Evolutionary conservation across 1,140 invertebrate species (phyloP), one percentile per base, ranked within the genome.

Genomic region (Drosophila persimilis): DNA sequence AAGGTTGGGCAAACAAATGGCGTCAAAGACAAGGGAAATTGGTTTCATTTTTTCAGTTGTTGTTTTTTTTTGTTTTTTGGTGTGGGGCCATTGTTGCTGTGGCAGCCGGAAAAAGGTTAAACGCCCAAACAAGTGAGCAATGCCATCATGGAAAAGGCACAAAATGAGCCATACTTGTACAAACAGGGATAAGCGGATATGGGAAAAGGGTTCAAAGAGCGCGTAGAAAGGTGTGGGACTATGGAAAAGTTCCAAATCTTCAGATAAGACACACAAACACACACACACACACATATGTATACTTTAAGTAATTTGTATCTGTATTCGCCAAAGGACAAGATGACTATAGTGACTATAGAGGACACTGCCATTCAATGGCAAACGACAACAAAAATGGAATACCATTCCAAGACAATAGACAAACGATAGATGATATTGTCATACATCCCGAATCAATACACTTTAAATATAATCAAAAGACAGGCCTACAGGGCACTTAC

Each of bases 1-100:
- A 80, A 77, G 77, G 81, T 80, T 86, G 61, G 51, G 77, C 80
- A 85, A 80, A 80, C 77, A 86, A 86, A 84, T 80, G 69, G 80
- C 80, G 77, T 77, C 77, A 80, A 73, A 80, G 80, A 80, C 77
- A 83, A 84, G 80, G 80, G 67, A 77, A 69, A 80, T 73, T 65
- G 66, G 72, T 73, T 69, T 58, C 50, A 73, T 65, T 70, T 60
- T 71, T 78, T 57, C 35, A 39, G 35, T 39, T 39, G 35, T 39
- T 39, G 11, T 9, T 4, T 39, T 4, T 5, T 13, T 39, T 39
- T 39, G 13, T 11, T 11, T 35, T 9, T 8, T 9, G 9, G 45
- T 53, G 61, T 41, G 48, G 41, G 67, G 45, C 45, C 50, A 17
- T 60, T 71, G 52, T 65, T 57, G 55, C 22, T 53, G 54, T 55